phyloP scores from a whole-genome alignment of 2,113 vertebrate species.

The Promerops cafer region DNA sequence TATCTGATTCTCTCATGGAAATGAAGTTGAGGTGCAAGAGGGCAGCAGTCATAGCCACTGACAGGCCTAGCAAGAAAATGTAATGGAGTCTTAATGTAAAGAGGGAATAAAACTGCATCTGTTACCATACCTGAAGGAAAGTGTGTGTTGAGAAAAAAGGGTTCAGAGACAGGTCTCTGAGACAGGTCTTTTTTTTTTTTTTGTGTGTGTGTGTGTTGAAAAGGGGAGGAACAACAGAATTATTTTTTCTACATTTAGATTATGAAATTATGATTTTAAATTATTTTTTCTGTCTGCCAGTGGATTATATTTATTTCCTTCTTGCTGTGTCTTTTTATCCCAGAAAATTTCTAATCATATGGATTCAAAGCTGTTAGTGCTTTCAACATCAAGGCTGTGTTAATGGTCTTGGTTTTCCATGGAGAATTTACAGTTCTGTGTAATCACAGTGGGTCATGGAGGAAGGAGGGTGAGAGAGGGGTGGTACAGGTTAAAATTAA shows the following conservation, averaged over 20 bases:
- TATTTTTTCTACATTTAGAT: neutral
- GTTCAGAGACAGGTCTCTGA: neutral
- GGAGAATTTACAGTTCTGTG: neutral
- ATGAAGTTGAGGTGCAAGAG: neutral
- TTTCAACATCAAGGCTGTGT: neutral
- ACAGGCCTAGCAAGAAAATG: neutral
- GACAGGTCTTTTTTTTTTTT: neutral
- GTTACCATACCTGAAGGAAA: neutral
- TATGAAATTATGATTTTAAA: neutral
- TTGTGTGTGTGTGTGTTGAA: too few species aligned
- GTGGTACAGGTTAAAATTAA: fast-evolving
- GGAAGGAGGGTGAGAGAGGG: neutral
- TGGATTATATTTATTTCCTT: neutral
- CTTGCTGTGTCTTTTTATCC: neutral
- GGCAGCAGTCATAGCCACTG: neutral
- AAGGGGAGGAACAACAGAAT: neutral
- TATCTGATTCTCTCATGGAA: neutral
- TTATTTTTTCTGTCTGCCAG: neutral
- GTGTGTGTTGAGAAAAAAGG: neutral
- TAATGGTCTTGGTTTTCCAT: neutral
- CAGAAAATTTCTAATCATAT: neutral
- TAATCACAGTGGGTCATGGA: neutral
- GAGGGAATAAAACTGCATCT: neutral
- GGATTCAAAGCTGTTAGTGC: neutral
- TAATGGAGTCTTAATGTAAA: neutral